Evolutionary conservation across 2,888 invertebrate genomes (phyloP).

Genomic region (Papilio elwesi): DNA sequence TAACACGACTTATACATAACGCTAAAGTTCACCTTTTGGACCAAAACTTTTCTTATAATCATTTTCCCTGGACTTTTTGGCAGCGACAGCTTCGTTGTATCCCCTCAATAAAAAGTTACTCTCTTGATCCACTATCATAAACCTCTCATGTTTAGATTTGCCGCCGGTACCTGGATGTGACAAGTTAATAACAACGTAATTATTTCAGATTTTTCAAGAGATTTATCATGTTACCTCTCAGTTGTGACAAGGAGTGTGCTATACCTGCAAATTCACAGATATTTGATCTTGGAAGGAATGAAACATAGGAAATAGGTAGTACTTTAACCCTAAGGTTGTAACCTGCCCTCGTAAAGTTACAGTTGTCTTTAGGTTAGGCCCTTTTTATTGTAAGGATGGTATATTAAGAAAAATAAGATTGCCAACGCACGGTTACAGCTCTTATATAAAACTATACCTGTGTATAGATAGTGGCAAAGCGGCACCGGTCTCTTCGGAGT

Average conservation of each 20-base stretch:
- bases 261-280: not conserved
- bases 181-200: no score
- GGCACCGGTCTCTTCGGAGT: constrained; percentile 98
- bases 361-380: no score
- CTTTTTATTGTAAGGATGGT: no score
- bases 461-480: constrained; percentile 96
- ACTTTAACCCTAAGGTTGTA: no score
- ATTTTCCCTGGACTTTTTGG: constrained; percentile 75
- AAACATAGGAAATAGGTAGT: no score
- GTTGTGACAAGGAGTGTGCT: not conserved
- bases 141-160: constrained; percentile 89
- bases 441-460: constrained; percentile 74
- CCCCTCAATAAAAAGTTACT: constrained; percentile 89
- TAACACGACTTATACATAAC: not conserved
- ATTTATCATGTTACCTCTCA: not conserved
- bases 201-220: no score
- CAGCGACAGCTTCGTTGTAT: constrained; percentile 83
- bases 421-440: constrained; percentile 2
- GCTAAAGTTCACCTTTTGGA: constrained; percentile 66
- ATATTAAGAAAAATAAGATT: not conserved
- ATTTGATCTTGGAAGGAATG: no score
- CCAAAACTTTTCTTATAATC: constrained; percentile 78
- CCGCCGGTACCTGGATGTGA: constrained; percentile 84
- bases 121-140: constrained; percentile 90
- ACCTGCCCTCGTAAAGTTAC: no score